Percentiles rank a stretch among this genome's conserved stretches.
Conservation (phyloP, 1,140 invertebrate species). For the Sycophila sp. region DNA sequence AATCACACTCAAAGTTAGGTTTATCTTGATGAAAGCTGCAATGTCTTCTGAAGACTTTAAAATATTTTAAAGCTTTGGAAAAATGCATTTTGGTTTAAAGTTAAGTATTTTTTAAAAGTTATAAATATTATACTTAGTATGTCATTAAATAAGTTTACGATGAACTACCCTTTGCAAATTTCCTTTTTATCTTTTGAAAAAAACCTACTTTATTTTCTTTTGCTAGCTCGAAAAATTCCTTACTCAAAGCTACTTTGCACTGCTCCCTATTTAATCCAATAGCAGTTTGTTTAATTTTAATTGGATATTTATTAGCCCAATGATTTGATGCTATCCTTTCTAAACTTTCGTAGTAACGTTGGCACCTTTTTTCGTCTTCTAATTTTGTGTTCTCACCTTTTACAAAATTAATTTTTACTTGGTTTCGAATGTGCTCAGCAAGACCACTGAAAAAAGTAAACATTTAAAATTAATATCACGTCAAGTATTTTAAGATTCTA, state of each 20-base stretch:
- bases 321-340: slow-evolving; percentile 77
- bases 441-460: slow-evolving; percentile 74
- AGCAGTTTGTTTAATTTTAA: slow-evolving; percentile 70
- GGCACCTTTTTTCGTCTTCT: slow-evolving; percentile 70
- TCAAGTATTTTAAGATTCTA: no score
- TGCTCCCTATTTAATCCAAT: slow-evolving; percentile 76
- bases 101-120: no score
- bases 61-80: background rate
- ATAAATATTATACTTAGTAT: no score
- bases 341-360: slow-evolving; percentile 74
- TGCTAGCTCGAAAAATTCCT: slow-evolving; percentile 74
- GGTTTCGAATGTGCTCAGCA: slow-evolving; percentile 77
- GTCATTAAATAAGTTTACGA: no score
- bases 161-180: no score
- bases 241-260: slow-evolving; percentile 76
- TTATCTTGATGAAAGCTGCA: background rate
- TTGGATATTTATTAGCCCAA: slow-evolving; percentile 74
- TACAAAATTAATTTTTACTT: slow-evolving; percentile 74
- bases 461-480: no score
- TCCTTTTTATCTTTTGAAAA: slow-evolving; percentile 17
- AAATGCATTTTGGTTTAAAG: background rate
- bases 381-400: slow-evolving; percentile 67
- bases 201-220: slow-evolving; percentile 67
- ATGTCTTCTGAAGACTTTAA: background rate
- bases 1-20: background rate